Percentiles rank a stretch among this genome's conserved stretches.
Evolutionary conservation across 64 coral and sea anemone species (phyloP).

Genomic region (Hydrozoanthus tunicans): DNA sequence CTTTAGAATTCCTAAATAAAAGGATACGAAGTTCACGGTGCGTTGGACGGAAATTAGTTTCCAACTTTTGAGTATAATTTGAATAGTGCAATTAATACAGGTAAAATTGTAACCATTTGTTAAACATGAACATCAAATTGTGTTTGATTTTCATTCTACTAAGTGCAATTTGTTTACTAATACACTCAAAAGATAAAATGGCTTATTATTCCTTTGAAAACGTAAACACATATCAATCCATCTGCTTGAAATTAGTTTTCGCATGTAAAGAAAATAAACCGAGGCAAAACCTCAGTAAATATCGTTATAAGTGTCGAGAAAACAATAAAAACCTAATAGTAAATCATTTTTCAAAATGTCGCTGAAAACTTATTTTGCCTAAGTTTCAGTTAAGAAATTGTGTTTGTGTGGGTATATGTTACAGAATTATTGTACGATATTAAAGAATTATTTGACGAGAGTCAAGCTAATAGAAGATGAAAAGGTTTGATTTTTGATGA

Average conservation of each 20-base stretch:
- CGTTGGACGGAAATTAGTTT: slow-evolving; percentile 78
- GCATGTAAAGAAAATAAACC: slow-evolving; percentile 66
- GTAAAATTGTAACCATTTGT: slow-evolving; percentile 90
- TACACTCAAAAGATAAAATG: slow-evolving; percentile 88
- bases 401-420: slow-evolving; percentile 3
- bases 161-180: slow-evolving; percentile 88
- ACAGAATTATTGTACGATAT: neutral
- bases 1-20: slow-evolving; percentile 77
- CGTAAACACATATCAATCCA: slow-evolving; percentile 66
- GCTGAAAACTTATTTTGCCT: slow-evolving; percentile 13
- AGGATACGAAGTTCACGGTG: slow-evolving; percentile 71
- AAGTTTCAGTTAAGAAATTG: neutral
- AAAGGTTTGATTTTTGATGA: slow-evolving; percentile 5
- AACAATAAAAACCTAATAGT: slow-evolving; percentile 29
- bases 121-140: slow-evolving; percentile 86
- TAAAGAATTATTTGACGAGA: slow-evolving; percentile 35
- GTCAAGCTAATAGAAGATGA: slow-evolving; percentile 31
- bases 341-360: slow-evolving; percentile 48
- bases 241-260: slow-evolving; percentile 71
- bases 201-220: slow-evolving; percentile 70
- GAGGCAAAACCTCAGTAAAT: slow-evolving; percentile 42
- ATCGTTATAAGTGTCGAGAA: slow-evolving; percentile 47
- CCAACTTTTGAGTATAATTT: slow-evolving; percentile 71
- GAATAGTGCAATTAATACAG: slow-evolving; percentile 83
- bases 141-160: slow-evolving; percentile 92